Evolutionary conservation across 2,797 vertebrate species (phyloP).

Genomic region (Stomatorhinus walkeri): DNA sequence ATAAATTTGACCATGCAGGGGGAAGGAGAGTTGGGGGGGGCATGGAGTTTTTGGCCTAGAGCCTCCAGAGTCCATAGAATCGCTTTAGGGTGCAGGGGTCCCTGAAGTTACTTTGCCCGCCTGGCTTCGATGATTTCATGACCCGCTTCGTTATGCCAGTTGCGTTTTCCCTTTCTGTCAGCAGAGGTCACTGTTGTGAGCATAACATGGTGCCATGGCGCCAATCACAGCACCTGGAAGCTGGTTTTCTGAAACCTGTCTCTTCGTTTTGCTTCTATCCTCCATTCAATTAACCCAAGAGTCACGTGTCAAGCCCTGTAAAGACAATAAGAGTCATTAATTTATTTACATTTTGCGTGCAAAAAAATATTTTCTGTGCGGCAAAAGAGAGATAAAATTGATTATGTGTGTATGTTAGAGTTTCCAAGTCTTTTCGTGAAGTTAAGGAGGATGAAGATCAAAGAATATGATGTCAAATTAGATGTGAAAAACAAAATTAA

Average conservation of each 20-base stretch:
- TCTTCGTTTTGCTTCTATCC: not conserved
- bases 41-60: not conserved
- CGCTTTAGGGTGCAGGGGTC: not conserved
- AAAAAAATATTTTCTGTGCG: not conserved
- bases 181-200: slow-evolving; percentile 14
- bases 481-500: not conserved
- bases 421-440: not conserved
- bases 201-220: not conserved
- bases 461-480: not conserved
- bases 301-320: not conserved
- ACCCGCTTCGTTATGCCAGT: not conserved
- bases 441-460: not conserved
- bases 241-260: not conserved
- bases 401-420: not conserved
- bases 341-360: not conserved
- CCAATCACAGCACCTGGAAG: not conserved
- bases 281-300: not conserved
- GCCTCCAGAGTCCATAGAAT: not conserved
- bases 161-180: not conserved
- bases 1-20: not conserved
- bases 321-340: not conserved
- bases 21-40: not conserved
- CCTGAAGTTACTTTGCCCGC: not conserved
- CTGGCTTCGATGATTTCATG: not conserved
- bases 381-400: not conserved